Conservation (phyloP, 2,797 vertebrate species). For the Microcaecilia unicolor region DNA sequence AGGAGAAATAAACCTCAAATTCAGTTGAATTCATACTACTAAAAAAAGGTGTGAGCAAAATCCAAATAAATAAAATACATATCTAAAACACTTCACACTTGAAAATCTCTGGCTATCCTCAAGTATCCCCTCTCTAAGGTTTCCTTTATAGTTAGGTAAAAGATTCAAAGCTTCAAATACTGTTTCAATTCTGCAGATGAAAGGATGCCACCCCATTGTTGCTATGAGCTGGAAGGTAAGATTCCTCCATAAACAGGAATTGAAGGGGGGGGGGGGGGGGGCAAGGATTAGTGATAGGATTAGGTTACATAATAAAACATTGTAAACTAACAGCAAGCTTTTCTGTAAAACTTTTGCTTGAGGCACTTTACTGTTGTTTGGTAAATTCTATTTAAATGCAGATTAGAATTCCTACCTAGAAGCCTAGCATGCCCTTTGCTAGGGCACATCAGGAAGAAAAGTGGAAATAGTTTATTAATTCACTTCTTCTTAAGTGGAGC, state of each 20-base stretch:
- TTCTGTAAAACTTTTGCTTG: constrained; percentile 35
- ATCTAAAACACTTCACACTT: not conserved
- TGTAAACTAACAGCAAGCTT: constrained; percentile 16
- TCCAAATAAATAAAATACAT: too few species aligned
- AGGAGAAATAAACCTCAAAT: too few species aligned
- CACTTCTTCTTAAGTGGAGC: constrained; percentile 14
- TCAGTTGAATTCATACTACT: too few species aligned
- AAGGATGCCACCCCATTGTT: not conserved
- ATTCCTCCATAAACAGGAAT: constrained; percentile 24
- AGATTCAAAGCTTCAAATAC: too few species aligned
- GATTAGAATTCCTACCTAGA: constrained; percentile 51
- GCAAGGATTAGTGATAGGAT: constrained; percentile 35
- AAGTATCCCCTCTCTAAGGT: too few species aligned
- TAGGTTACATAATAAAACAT: constrained; percentile 18
- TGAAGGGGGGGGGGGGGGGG: constrained; percentile 24
- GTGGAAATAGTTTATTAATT: constrained; percentile 4
- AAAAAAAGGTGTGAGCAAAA: too few species aligned
- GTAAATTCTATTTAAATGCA: constrained; percentile 55
- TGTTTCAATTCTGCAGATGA: too few species aligned
- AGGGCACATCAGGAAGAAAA: constrained; percentile 15
- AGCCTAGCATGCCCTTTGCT: constrained; percentile 25
- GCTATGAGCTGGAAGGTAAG: not conserved
- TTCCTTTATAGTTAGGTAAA: too few species aligned
- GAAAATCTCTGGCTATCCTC: too few species aligned
- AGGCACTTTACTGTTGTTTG: constrained; percentile 42